A percentile compares a stretch with the other conserved stretches of the same genome.
Evolutionary conservation across 2,797 vertebrate species (phyloP).

Genomic region (Nannoperca obscura): DNA sequence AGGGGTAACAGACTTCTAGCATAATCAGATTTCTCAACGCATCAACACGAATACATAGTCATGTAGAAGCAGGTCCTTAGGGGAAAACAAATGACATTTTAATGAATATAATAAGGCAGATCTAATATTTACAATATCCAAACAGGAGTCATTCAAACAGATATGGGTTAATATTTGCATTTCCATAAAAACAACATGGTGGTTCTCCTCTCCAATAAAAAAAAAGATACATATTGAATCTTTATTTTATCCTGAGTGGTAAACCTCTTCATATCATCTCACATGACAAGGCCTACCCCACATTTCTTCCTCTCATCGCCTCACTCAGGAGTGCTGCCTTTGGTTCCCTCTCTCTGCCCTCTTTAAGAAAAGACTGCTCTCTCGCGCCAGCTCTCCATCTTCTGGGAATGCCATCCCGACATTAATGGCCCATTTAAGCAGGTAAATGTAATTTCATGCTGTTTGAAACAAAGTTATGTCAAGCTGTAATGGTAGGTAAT

Average conservation of each 20-base stretch:
- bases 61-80: constrained; percentile 12
- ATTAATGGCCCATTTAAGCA: constrained; percentile 69
- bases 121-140: constrained; percentile 16
- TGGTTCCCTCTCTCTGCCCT: constrained; percentile 21
- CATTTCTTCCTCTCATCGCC: constrained; percentile 29
- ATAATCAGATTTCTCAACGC: constrained; percentile 54
- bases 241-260: not conserved
- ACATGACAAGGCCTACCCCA: not conserved
- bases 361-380: constrained; percentile 33
- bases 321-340: constrained; percentile 17
- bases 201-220: not conserved
- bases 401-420: constrained; percentile 58
- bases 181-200: not conserved
- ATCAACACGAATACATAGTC: constrained; percentile 38
- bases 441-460: constrained; percentile 68
- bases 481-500: constrained; percentile 70
- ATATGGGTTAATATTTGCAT: not conserved
- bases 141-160: not conserved
- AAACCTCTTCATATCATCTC: not conserved
- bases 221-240: not conserved
- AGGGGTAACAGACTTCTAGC: constrained; percentile 50
- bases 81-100: constrained; percentile 19
- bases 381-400: constrained; percentile 47
- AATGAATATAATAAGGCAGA: constrained; percentile 2
- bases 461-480: constrained; percentile 73